A percentile compares a stretch with the other conserved stretches of the same genome.
Conservation (phyloP, 2,797 vertebrate species). For the Neostethus bicornis region DNA sequence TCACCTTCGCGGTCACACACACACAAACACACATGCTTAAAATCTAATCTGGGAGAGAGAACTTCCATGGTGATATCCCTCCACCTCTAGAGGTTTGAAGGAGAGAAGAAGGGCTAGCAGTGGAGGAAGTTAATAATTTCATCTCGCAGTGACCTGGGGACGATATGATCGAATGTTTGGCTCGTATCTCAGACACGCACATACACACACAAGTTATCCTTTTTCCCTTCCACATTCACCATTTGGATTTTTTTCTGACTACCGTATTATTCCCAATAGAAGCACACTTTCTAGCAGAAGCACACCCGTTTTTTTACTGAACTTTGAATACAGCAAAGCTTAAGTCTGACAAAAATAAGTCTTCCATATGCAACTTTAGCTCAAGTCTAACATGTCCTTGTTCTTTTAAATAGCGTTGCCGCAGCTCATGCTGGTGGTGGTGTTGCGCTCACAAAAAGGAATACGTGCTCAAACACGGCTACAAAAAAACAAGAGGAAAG, state of each 20-base stretch:
- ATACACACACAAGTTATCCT: constrained; percentile 21
- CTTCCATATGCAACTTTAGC: too few species aligned
- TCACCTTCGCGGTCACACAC: constrained; percentile 49
- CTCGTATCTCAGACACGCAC: constrained; percentile 28
- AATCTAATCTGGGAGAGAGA: constrained; percentile 75
- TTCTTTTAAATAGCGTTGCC: too few species aligned
- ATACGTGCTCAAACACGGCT: too few species aligned
- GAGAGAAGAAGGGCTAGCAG: constrained; percentile 23
- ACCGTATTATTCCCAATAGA: too few species aligned
- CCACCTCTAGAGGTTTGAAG: constrained; percentile 52
- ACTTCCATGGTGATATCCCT: constrained; percentile 60
- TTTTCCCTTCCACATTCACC: constrained; percentile 1
- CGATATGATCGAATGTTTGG: constrained; percentile 63
- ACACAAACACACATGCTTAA: constrained; percentile 56
- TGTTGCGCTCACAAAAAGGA: too few species aligned
- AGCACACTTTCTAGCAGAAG: too few species aligned
- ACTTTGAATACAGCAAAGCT: too few species aligned
- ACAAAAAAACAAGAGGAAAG: too few species aligned
- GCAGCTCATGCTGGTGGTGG: too few species aligned
- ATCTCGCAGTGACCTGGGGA: constrained; percentile 62
- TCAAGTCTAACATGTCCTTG: too few species aligned
- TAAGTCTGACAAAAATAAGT: constrained; percentile 21
- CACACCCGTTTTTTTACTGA: too few species aligned
- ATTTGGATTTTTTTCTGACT: too few species aligned
- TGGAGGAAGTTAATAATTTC: constrained; percentile 70